Conservation (phyloP, 2,113 vertebrate species). For the Amazona guildingii region DNA sequence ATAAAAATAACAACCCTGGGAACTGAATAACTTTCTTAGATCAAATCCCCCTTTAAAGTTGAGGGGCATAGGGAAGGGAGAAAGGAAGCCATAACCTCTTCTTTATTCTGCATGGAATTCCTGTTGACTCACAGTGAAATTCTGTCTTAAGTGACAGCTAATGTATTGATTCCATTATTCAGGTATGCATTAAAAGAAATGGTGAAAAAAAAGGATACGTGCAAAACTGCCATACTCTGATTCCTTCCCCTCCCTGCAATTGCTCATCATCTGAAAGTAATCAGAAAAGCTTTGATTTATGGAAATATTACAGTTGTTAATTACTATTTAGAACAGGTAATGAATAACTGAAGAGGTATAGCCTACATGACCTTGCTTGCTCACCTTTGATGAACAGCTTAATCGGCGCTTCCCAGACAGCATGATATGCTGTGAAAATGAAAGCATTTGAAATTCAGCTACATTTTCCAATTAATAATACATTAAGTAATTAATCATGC, state of each 20-base stretch:
- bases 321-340: constrained; percentile 75
- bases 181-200: constrained; percentile 14
- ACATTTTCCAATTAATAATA: constrained; percentile 90
- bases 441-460: constrained; percentile 89
- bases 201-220: not conserved
- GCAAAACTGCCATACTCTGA: not conserved
- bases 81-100: not conserved
- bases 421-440: constrained; percentile 87
- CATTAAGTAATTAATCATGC: constrained; percentile 97
- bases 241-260: not conserved
- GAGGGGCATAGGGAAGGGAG: not conserved
- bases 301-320: constrained; percentile 80
- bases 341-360: constrained; percentile 77
- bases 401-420: constrained; percentile 82
- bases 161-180: constrained; percentile 27
- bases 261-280: constrained; percentile 70
- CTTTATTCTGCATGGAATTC: not conserved
- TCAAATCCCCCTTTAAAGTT: not conserved
- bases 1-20: not conserved
- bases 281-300: constrained; percentile 81
- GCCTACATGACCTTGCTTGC: constrained; percentile 79
- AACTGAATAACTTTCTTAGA: not conserved
- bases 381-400: constrained; percentile 82
- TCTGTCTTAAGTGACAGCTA: not conserved
- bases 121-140: not conserved